Evolutionary conservation across 2,888 invertebrate species (phyloP).

Genomic region (Galeopsomyia nigrocyanea): DNA sequence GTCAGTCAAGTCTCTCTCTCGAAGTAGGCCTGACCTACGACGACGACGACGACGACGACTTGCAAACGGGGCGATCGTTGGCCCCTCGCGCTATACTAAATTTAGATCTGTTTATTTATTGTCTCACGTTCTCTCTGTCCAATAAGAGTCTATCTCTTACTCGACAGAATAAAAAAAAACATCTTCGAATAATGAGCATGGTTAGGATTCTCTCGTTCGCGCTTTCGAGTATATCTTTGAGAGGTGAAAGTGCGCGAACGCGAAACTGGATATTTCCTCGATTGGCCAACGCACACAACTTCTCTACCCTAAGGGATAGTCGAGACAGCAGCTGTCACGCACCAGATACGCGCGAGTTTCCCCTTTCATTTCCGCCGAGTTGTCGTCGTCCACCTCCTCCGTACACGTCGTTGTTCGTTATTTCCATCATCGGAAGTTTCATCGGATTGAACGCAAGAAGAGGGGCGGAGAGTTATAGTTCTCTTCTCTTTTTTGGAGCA

Average conservation of each 20-base stretch:
- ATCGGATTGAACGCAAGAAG: no score
- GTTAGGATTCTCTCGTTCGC: no score
- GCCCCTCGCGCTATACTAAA: conserved; percentile 26
- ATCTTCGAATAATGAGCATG: no score
- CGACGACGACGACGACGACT: neutral
- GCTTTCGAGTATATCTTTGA: no score
- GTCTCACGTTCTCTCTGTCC: neutral
- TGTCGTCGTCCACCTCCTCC: neutral
- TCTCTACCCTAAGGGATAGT: no score
- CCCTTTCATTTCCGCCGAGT: conserved; percentile 24
- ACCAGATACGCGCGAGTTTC: conserved; percentile 53
- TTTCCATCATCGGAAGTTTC: no score
- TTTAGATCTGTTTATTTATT: conserved; percentile 43
- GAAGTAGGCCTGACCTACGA: neutral
- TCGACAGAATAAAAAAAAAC: no score
- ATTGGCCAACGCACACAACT: conserved; percentile 56
- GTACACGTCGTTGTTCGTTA: neutral
- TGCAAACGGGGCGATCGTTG: conserved; percentile 28
- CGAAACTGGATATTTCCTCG: conserved; percentile 64
- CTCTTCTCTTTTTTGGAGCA: conserved; percentile 27
- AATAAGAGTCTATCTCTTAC: no score
- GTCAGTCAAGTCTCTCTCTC: conserved; percentile 10
- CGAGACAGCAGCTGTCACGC: conserved; percentile 58
- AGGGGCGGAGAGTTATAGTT: neutral
- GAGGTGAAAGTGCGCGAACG: conserved; percentile 2